Evolutionary conservation across 2,888 invertebrate genomes (phyloP), one percentile per base, ranked within the genome.

Genomic region (Tachina grossa): DNA sequence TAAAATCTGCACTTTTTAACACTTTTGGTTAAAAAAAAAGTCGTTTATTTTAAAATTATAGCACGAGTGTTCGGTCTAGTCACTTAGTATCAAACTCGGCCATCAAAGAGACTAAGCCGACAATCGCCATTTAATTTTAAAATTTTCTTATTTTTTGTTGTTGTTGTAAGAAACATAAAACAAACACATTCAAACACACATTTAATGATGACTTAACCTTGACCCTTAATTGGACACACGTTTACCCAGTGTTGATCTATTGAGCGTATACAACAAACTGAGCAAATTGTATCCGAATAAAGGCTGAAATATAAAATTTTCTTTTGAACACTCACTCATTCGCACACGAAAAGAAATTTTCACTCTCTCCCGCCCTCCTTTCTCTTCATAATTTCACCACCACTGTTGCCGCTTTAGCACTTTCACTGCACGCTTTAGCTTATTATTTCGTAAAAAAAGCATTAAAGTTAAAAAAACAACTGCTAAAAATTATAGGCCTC

Each of bases 51-150:
- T 92, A 92, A 92, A 92, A 92, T 92, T 92, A 91, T 91, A 92
- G 91, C 90, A 92, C 92, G 92, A 92, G 92, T 92, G 92, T 92
- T 92, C 92, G 91, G 92, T 92, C 92, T 92, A 92, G 92, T 92
- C 92, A 92, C 92, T 91, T 89, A 75, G 75, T 85, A 63, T 74
- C 9, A 57, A 72, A 45, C 49, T 43, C 3, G 49, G 10, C 41
- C 14, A 87, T 47, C 87, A 88, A 90, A 92, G 91, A 68, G 90
- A 92, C 92, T 88, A 91, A 88, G 88, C 92, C 92, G 91, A 92
- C 92, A 92, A 89, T 92, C 92, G 92, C 92, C 90, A 89, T 92
- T 90, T 90, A 92, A 92, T 92, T 92, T 91, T 91, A 92, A 92
- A 91, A 92, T 41, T 31, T n/a, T 47, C 43, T 72, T 53, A 45